phyloP scores from a whole-genome alignment of 2,888 invertebrate genomes.

The Spatulosminthurus flaviceps region DNA sequence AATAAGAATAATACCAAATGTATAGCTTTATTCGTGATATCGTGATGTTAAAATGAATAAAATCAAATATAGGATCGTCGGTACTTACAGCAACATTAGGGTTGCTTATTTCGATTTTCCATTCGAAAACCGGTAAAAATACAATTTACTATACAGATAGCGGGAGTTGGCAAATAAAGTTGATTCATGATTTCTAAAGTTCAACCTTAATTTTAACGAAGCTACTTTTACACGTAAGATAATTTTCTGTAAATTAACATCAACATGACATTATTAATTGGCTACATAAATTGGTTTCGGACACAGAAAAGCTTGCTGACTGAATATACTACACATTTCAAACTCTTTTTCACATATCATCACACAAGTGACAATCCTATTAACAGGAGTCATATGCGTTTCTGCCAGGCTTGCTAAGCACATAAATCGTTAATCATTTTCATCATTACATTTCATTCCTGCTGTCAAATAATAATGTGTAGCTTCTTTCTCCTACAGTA shows the following conservation, averaged over 20 bases:
- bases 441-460: neutral
- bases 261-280: neutral
- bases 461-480: neutral
- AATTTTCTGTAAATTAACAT: neutral
- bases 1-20: neutral
- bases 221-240: neutral
- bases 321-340: neutral
- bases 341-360: neutral
- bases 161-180: neutral
- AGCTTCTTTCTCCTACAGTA: neutral
- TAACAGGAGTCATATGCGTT: neutral
- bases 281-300: neutral
- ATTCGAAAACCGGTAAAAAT: neutral
- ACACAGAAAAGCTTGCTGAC: neutral
- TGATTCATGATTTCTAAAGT: neutral
- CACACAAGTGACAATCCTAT: neutral
- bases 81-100: neutral
- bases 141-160: neutral
- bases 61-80: neutral
- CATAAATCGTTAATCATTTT: neutral
- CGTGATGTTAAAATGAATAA: constrained; percentile 11
- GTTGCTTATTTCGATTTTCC: too few relatives aligned
- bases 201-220: neutral
- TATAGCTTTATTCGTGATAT: neutral
- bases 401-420: neutral